Base-by-base conservation (phyloP, 2,797 vertebrate genomes). In the Parauchenoglanis ngamensis region DNA sequence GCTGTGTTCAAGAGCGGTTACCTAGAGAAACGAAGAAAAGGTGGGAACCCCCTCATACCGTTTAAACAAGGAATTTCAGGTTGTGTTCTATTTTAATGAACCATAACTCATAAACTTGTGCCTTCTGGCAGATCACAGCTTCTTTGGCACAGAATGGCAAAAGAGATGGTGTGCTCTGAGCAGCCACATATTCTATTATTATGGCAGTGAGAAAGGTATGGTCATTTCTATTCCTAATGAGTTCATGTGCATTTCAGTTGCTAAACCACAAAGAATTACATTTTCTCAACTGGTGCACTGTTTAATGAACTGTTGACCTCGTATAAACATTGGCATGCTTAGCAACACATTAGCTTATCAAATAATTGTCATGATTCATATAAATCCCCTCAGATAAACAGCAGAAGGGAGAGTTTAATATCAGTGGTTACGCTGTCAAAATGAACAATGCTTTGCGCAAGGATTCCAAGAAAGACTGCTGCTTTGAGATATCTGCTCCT, bases 81-180 rank as follows among this genome's bases (percentile, higher is more conserved):
- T 46, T 19, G 17, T 67, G 59, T 4, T 4, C 7, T 77, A 54
- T 40, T 67, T 21, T 54, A 67, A 40, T 21, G 1, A 67, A 23
- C 19, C 44, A 12, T 87, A 86, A 85, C 57, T 23, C 10, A 11
- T 85, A n/a, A 84, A 52, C 6, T 13, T 88, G 61, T 52, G 0
- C 11, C 21, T 52, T 13, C 93, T 91, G 57, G 76, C 90, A 99
- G 98, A 99, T 94, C 97, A 98, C 95, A 99, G 97, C 93, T 99
- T 99, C 90, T 98, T 99, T 89, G 98, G 97, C 89, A 97, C 97
- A 25, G 98, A 99, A 89, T 99, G 98, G 98, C 98, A 99, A 92
- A 99, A 98, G 88, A 96, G 98, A 87, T 99, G 98, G 98, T 99
- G 98, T 87, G 98, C 96, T 84, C 94, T 99, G 52, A 99, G 95